Evolutionary conservation across 2,888 invertebrate species (phyloP), one percentile per base, ranked within the genome.

Genomic region (Entomobrya multifasciata): DNA sequence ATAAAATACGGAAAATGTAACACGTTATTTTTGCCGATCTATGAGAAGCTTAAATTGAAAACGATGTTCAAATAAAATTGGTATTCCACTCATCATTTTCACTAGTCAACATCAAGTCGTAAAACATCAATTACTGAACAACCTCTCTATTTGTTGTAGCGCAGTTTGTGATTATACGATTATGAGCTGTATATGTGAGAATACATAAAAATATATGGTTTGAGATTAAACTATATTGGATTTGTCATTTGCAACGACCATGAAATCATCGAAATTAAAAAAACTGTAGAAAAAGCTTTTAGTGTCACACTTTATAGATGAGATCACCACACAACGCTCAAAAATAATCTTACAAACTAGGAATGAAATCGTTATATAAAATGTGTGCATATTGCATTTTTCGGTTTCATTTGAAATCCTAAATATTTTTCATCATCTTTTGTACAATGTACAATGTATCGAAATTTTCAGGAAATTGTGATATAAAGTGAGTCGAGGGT

Each of bases 381-480:
- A 36, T 6, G 8, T 36, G 8, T 8, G 8, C 36, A 8, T 36
- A 11, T 27, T 6, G 11, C 67, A 3, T 8, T 67, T 67, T 20
- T 44, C 44, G 47, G 13, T 70, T 70, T 70, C 6, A 47, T 70
- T 65, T 67, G 44, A 67, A 70, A 70, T 44, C 47, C 44, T 47
- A 44, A 49, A 70, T 47, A 22, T 27, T 25, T n/a, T 47, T 3
- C 25, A 17, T 22, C 47, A 27, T 36, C 8, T 36, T 8, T n/a
- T n/a, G n/a, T n/a, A n/a, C n/a, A n/a, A n/a, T n/a, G n/a, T n/a
- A 36, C 11, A 17, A 36, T 49, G 44, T 11, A 25, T 36, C 44
- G 27, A 81, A 57, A 81, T 25, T 67, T 52, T 67, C 77, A 84
- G 84, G 84, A 84, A 84, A 84, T 84, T 76, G 83, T 77, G 55